These are phyloP conservation scores for Drosophila mojavensis DNA, from an alignment of 1,140 invertebrate genomes.

Conservation along the genomic window DNA sequence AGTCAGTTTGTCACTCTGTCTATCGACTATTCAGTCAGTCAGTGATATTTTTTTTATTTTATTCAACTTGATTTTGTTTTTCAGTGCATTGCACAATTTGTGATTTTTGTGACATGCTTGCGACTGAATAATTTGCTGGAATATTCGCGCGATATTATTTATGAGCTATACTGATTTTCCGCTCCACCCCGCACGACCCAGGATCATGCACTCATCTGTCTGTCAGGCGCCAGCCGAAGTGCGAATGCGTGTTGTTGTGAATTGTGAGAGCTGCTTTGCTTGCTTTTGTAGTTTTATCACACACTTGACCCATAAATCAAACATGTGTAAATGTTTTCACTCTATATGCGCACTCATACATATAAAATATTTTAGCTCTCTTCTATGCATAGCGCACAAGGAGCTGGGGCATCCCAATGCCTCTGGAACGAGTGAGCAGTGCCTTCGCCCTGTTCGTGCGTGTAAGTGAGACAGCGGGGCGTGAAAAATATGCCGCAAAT, in stretches of 20 bases:
- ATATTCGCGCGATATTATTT: slow-evolving; percentile 61
- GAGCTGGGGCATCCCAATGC: slow-evolving; percentile 3
- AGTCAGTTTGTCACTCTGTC: no score
- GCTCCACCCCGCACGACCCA: background rate
- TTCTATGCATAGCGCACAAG: slow-evolving; percentile 52
- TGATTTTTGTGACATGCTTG: slow-evolving; percentile 55
- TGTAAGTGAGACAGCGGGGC: slow-evolving; percentile 71
- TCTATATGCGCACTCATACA: slow-evolving; percentile 77
- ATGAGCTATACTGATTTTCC: slow-evolving; percentile 73
- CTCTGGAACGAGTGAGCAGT: slow-evolving; percentile 27
- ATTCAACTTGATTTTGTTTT: background rate
- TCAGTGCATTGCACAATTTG: slow-evolving; percentile 44
- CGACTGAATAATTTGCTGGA: slow-evolving; percentile 72
- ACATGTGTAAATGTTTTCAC: slow-evolving; percentile 82
- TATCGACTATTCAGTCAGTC: no score
- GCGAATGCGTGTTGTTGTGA: slow-evolving; percentile 4
- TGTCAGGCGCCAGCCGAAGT: slow-evolving; percentile 3
- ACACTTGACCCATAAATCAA: slow-evolving; percentile 82
- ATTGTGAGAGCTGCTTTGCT: slow-evolving; percentile 36
- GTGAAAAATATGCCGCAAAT: slow-evolving; percentile 79
- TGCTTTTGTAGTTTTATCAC: slow-evolving; percentile 80
- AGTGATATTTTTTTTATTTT: no score
- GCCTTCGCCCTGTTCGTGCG: slow-evolving; percentile 48
- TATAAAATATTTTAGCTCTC: slow-evolving; percentile 66
- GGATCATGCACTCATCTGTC: slow-evolving; percentile 23